Conservation (phyloP, 2,888 invertebrate genomes). For the Aporophyla nigra region DNA sequence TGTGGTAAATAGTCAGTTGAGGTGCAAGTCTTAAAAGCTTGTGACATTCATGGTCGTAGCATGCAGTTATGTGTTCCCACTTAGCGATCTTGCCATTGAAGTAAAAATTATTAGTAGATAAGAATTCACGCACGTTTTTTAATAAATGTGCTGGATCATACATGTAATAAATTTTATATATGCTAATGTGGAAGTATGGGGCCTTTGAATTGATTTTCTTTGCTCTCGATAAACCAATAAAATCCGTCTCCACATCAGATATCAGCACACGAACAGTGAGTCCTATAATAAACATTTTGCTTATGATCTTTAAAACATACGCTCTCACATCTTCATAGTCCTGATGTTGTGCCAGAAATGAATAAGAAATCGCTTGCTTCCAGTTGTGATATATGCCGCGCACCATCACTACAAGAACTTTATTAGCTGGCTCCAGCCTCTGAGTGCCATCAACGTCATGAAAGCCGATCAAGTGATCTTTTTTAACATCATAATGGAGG, state of each 20-base stretch:
- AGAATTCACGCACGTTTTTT: constrained; percentile 46
- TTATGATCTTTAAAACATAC: constrained; percentile 37
- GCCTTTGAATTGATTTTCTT: constrained; percentile 22
- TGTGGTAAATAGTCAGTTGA: constrained; percentile 55
- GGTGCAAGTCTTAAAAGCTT: constrained; percentile 51
- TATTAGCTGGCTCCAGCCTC: constrained; percentile 41
- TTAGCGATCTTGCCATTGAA: constrained; percentile 37
- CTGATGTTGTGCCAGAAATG: constrained; percentile 40
- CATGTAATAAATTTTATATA: constrained; percentile 60
- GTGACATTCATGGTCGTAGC: constrained; percentile 56
- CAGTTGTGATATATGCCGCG: constrained; percentile 64
- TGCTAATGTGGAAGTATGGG: constrained; percentile 38
- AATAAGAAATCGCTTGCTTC: constrained; percentile 53
- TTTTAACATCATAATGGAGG: constrained; percentile 56
- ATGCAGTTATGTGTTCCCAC: constrained; percentile 57
- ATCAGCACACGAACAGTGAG: constrained; percentile 63
- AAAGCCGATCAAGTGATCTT: constrained; percentile 62
- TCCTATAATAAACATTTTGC: constrained; percentile 51
- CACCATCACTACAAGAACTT: constrained; percentile 54
- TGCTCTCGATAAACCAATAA: constrained; percentile 32
- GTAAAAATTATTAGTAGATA: constrained; percentile 23
- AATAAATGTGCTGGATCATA: constrained; percentile 60
- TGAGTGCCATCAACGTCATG: constrained; percentile 58
- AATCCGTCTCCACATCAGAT: constrained; percentile 49
- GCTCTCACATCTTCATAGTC: constrained; percentile 34